Evolutionary conservation across 2,797 vertebrate genomes (phyloP).

Genomic region (Sebastes paucispinis): DNA sequence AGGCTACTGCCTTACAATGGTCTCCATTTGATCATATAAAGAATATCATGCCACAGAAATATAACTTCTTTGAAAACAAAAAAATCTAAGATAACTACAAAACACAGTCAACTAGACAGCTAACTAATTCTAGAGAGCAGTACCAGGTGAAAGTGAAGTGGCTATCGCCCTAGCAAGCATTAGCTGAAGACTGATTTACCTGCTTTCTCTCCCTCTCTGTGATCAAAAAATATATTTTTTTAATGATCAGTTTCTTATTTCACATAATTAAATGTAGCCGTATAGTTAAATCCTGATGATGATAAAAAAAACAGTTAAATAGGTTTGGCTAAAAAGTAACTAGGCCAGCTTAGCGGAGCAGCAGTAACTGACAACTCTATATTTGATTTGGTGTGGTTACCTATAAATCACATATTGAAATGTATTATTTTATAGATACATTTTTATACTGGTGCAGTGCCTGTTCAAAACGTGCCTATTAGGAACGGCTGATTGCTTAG

Average conservation of each 20-base stretch:
- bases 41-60: neutral
- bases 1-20: neutral
- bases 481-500: rapidly evolving
- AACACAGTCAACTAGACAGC: neutral
- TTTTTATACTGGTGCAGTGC: neutral
- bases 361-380: too few species aligned
- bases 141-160: neutral
- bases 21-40: neutral
- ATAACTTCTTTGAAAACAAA: neutral
- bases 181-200: neutral
- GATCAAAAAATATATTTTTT: neutral
- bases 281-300: neutral
- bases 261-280: neutral
- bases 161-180: neutral
- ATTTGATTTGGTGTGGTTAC: neutral
- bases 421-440: neutral
- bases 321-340: neutral
- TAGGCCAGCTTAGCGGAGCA: neutral
- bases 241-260: neutral
- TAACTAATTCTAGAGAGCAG: neutral
- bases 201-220: neutral
- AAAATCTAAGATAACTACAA: neutral
- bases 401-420: neutral
- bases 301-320: neutral
- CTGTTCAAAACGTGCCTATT: too few species aligned